These are phyloP conservation scores for Cricetomys ansorgei DNA, from an alignment of 2,113 vertebrate genomes.

Conservation along the genomic window DNA sequence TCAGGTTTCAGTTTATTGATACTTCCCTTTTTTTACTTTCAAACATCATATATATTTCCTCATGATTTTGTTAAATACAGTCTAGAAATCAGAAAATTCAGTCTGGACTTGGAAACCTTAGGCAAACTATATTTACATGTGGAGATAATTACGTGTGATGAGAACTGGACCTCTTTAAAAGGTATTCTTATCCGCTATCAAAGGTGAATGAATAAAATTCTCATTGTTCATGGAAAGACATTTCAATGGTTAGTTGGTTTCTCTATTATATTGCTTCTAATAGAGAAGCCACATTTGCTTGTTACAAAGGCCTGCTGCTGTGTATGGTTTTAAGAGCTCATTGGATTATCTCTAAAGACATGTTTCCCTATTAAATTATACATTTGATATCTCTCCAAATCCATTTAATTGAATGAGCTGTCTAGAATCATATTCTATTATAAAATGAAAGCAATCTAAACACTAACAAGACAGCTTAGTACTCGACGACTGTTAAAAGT, in stretches of 20 bases:
- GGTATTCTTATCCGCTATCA: not conserved
- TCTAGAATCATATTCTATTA: slow-evolving; percentile 25
- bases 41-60: not conserved
- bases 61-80: not conserved
- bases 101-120: slow-evolving; percentile 23
- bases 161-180: not conserved
- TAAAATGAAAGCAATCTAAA: slow-evolving; percentile 56
- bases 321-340: slow-evolving; percentile 44
- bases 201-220: not conserved
- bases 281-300: not conserved
- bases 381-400: slow-evolving; percentile 42
- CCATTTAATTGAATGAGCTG: slow-evolving; percentile 57
- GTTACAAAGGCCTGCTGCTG: not conserved
- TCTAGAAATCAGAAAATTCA: not conserved
- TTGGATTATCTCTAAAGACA: slow-evolving; percentile 60
- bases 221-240: not conserved
- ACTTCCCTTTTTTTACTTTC: not conserved
- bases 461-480: not conserved
- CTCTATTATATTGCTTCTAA: slow-evolving; percentile 21
- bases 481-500: not conserved
- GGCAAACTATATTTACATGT: not conserved
- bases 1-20: not conserved
- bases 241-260: not conserved
- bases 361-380: slow-evolving; percentile 46
- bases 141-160: not conserved